Percentiles rank a stretch among this genome's conserved stretches.
Evolutionary conservation across 2,888 invertebrate species (phyloP).

Genomic region (Pristionchus exspectatus): DNA sequence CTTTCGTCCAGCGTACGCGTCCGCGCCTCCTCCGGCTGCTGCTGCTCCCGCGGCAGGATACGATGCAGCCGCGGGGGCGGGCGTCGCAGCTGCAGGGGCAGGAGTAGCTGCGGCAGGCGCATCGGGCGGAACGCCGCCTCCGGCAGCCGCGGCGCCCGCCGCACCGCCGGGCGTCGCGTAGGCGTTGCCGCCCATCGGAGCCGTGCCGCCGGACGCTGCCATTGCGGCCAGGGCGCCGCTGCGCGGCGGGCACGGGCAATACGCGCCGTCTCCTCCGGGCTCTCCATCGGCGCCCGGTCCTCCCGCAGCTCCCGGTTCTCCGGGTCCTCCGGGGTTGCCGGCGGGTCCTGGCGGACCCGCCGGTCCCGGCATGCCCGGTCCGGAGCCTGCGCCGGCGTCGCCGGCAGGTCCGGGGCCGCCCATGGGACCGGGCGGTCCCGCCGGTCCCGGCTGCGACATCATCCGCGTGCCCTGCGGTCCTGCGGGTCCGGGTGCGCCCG

Average conservation of each 20-base stretch:
- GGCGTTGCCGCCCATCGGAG: background rate
- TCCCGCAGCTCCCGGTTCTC: constrained; percentile 62
- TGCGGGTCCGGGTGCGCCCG: constrained; percentile 41
- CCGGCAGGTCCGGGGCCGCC: constrained; percentile 64
- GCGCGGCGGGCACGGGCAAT: constrained; percentile 62
- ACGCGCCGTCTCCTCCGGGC: constrained; percentile 58
- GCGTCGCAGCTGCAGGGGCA: background rate
- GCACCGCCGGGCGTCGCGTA: background rate
- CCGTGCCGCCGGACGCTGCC: constrained; percentile 49
- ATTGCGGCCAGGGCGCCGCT: constrained; percentile 55
- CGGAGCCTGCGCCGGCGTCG: constrained; percentile 59
- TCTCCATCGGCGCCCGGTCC: constrained; percentile 62
- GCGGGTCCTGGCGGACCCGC: constrained; percentile 66
- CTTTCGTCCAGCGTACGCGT: background rate
- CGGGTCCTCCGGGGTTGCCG: constrained; percentile 63
- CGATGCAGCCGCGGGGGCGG: background rate
- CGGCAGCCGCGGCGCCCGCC: background rate
- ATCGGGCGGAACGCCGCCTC: background rate
- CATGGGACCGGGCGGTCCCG: constrained; percentile 64
- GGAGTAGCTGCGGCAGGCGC: background rate
- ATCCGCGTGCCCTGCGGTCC: background rate
- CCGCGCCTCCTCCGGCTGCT: background rate
- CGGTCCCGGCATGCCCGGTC: constrained; percentile 64
- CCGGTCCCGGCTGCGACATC: constrained; percentile 34
- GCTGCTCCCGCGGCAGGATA: background rate